Evolutionary conservation across 2,113 vertebrate genomes (phyloP), one percentile per base, ranked within the genome.

Genomic region (Chaetops frenatus): DNA sequence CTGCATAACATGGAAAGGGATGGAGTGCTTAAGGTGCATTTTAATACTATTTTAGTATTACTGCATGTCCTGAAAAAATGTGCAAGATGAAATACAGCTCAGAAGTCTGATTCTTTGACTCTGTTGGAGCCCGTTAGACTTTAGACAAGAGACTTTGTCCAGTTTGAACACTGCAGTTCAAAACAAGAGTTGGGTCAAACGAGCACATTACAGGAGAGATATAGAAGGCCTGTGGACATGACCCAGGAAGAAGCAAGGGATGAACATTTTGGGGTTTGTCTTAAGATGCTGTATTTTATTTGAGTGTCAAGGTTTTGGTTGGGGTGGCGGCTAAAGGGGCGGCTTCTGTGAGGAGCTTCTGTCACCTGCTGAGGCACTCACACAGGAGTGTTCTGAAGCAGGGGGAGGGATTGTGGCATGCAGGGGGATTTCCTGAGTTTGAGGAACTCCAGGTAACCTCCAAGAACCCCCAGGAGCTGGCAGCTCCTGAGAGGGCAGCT

Each of bases 311-410:
- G 9, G 23, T 53, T 72, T 88, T 44, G 45, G 28, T 6, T 73
- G 7, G 2, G 7, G 3, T 23, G 31, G 5, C 8, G 12, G 19
- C 1, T 14, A 33, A 50, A 45, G 20, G 22, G 9, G 5, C n/a
- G 33, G 2, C 13, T 60, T 60, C 45, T 81, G 38, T 29, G 35
- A 61, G 35, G 31, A 67, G 8, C 13, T 38, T 53, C n/a, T 48
- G 31, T 61, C 31, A 19, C 8, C 22, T 31, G 29, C 48, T 0
- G 3, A 62, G 62, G 8, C 7, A 38, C 24, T 47, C 6, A 0
- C 8, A 7, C 25, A 56, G 35, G 14, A 48, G 14, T 1, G 4
- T 54, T 89, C 21, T 10, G 7, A 31, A 69, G 21, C 0, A 1
- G 6, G 4, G 6, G 7, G 24, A 60, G 13, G 28, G 14, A 61